Percentiles rank a stretch among this genome's conserved stretches.
Conservation (phyloP, 53 echinoderm and acorn worm genomes). For the Stichopus horrens region DNA sequence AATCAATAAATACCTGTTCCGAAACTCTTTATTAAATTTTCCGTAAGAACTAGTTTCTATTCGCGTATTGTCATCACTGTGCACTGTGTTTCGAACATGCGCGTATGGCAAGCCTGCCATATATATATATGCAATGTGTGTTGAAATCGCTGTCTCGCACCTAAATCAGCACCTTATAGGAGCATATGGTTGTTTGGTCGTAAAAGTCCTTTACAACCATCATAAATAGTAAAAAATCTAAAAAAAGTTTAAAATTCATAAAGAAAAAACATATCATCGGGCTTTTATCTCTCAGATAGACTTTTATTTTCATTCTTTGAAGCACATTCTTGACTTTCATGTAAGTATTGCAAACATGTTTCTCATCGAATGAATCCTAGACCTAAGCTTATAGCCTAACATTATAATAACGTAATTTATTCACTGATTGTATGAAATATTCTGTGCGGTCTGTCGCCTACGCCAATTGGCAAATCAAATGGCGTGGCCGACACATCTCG, state of each 20-base stretch:
- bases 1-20: too few relatives aligned
- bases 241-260: conserved; percentile 21
- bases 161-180: conserved; percentile 32
- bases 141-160: conserved; percentile 33
- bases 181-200: conserved; percentile 42
- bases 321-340: conserved; percentile 23
- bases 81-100: conserved; percentile 3
- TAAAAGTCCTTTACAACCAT: conserved; percentile 34
- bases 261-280: conserved; percentile 23
- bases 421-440: too few relatives aligned
- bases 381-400: conserved; percentile 18
- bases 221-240: conserved; percentile 30
- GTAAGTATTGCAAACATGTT: conserved; percentile 15
- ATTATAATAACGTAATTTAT: too few relatives aligned
- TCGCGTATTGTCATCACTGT: not conserved
- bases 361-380: not conserved
- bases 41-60: not conserved
- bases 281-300: conserved; percentile 44
- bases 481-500: not conserved
- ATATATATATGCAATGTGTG: conserved; percentile 3
- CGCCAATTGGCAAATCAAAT: not conserved
- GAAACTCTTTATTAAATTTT: too few relatives aligned
- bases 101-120: not conserved
- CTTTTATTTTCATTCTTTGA: conserved; percentile 45
- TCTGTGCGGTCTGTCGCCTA: not conserved